These are phyloP conservation scores for Lanius collurio DNA, from an alignment of 2,113 vertebrate species.

Conservation along the genomic window DNA sequence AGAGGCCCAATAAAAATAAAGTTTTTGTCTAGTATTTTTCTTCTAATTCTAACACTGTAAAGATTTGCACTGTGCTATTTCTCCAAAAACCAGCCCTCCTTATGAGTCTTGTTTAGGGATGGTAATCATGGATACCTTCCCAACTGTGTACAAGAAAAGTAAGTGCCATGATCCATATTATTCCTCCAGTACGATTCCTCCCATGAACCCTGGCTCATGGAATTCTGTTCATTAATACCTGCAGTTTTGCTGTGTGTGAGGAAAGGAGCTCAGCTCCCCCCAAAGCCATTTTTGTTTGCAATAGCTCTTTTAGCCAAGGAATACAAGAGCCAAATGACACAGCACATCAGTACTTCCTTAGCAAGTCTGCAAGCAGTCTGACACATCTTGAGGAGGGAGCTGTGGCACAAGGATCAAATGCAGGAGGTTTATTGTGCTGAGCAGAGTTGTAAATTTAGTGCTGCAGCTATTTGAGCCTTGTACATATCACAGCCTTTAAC, in stretches of 20 bases:
- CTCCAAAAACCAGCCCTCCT: neutral
- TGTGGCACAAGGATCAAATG: neutral
- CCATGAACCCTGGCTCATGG: neutral
- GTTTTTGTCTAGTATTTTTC: neutral
- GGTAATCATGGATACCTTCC: neutral
- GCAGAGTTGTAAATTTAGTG: neutral
- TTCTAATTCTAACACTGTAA: neutral
- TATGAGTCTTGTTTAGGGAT: neutral
- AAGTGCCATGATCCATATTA: neutral
- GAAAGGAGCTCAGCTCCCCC: neutral
- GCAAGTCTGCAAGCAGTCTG: neutral
- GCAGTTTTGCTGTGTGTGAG: rapidly evolving
- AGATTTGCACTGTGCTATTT: neutral
- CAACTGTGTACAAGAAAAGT: neutral
- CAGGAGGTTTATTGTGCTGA: neutral
- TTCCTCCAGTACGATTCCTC: neutral
- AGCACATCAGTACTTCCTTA: neutral
- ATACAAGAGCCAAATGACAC: neutral
- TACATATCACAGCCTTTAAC: neutral
- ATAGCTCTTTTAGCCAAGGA: neutral
- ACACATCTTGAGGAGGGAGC: neutral
- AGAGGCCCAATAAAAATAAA: neutral
- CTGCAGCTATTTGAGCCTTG: neutral
- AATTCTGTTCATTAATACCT: neutral
- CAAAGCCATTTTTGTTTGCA: neutral